Evolutionary conservation across 1,140 invertebrate genomes (phyloP).

Genomic region (Papilio aristodemus): DNA sequence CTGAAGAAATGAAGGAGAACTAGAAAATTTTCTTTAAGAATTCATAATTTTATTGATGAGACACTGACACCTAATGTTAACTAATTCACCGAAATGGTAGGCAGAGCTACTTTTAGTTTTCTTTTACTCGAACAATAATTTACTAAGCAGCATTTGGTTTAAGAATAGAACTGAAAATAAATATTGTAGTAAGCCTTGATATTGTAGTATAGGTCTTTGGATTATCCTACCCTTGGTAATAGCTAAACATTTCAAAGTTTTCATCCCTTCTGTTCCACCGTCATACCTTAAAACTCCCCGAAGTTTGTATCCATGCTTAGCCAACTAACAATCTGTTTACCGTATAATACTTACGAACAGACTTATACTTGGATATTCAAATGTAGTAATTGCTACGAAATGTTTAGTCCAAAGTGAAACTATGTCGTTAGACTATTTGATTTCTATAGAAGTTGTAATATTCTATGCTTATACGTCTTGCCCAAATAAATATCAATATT

Average conservation of each 20-base stretch:
- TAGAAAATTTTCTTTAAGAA: too few relatives aligned
- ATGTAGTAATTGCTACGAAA: slow-evolving; percentile 11
- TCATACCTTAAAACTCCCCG: slow-evolving; percentile 26
- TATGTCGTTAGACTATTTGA: not conserved
- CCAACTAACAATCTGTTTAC: slow-evolving; percentile 31
- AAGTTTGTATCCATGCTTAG: slow-evolving; percentile 33
- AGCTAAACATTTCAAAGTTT: slow-evolving; percentile 25
- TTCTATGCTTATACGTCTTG: too few relatives aligned
- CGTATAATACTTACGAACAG: slow-evolving; percentile 16
- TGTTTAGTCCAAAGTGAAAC: not conserved
- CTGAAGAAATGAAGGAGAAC: too few relatives aligned
- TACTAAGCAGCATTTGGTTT: not conserved
- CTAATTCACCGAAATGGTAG: too few relatives aligned
- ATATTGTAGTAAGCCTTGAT: not conserved
- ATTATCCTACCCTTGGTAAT: slow-evolving; percentile 29
- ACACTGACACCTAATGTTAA: too few relatives aligned
- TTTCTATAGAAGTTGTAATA: not conserved
- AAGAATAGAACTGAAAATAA: not conserved
- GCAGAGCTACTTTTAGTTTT: too few relatives aligned
- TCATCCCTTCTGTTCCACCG: slow-evolving; percentile 25
- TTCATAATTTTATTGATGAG: too few relatives aligned
- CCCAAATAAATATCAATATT: too few relatives aligned
- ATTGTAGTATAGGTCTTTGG: slow-evolving; percentile 23
- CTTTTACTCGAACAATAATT: too few relatives aligned
- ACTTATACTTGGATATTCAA: slow-evolving; percentile 8